Evolutionary conservation across 2,113 vertebrate genomes (phyloP), one percentile per base, ranked within the genome.

Genomic region (Clupea harengus): DNA sequence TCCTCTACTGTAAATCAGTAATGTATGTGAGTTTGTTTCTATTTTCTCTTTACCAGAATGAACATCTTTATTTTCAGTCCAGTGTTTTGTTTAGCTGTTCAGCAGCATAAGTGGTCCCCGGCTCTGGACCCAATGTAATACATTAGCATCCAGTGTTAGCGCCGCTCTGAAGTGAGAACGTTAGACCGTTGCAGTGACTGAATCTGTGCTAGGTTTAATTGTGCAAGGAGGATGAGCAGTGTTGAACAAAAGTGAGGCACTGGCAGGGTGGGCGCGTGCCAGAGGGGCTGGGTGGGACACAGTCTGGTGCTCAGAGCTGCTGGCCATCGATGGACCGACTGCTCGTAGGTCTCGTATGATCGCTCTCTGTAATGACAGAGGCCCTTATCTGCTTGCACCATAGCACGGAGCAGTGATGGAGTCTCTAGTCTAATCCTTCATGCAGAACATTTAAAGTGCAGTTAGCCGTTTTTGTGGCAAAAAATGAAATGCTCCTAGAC

Each of bases 351-450:
- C 50, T 87, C 81, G 75, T 82, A 85, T 88, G 44, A 92, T 87
- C 82, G 86, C 75, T 91, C 85, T 90, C 22, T 89, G 39, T 39
- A 87, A 89, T 84, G 87, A 87, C 72, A 86, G 47, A n/a, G 47
- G 11, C 22, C 6, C 18, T 1, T 45, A 81, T 45, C 82, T 67
- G 88, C 45, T 52, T 89, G 45, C 25, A 75, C 39, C 45, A 32
- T 81, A 72, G 82, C 22, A 39, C 18, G 64, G 45, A 87, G 25
- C n/a, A 47, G 81, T 87, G 86, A 84, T 88, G 32, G 25, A 87
- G 89, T 90, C 85, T 87, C 67, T 78, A 75, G 80, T 46, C 81
- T 88, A 88, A 90, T 92, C 82, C 86, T 11, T 15, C 50, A 88
- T 83, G 86, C 84, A 81, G 72, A 89, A 87, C 72, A 90, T 89